Percentiles rank a stretch among this genome's conserved stretches.
These are phyloP conservation scores for Neuroscelio doddi DNA, from an alignment of 2,888 invertebrate genomes.

Conservation along the genomic window DNA sequence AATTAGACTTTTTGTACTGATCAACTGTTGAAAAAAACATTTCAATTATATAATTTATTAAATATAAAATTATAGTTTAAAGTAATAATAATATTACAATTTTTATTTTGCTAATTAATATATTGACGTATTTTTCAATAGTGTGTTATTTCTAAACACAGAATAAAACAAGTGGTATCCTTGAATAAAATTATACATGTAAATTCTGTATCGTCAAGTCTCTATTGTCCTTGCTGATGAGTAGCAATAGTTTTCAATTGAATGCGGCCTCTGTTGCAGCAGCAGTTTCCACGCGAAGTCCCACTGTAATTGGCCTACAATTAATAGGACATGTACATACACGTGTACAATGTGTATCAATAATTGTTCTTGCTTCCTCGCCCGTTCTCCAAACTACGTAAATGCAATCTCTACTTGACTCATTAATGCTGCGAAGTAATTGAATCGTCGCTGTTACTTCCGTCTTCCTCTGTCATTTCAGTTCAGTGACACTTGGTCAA, in stretches of 20 bases:
- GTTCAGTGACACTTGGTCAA: no score
- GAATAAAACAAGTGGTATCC: no score
- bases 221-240: slow-evolving; percentile 20
- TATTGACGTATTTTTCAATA: no score
- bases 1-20: no score
- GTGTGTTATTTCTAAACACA: no score
- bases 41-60: no score
- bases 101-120: no score
- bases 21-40: no score
- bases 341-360: slow-evolving; percentile 3
- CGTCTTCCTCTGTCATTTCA: no score
- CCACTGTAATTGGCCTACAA: slow-evolving; percentile 54
- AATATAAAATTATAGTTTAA: no score
- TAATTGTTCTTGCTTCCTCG: slow-evolving; percentile 7
- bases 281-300: slow-evolving; percentile 25
- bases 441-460: background rate
- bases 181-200: slow-evolving; percentile 31
- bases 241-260: background rate
- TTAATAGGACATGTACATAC: slow-evolving; percentile 52
- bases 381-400: slow-evolving; percentile 1
- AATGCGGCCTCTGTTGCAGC: slow-evolving; percentile 4
- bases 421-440: background rate
- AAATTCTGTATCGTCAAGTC: slow-evolving; percentile 28
- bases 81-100: no score
- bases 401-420: slow-evolving; percentile 1